Base-by-base conservation (phyloP, 2,888 invertebrate species). In the Eilema sororculum region DNA sequence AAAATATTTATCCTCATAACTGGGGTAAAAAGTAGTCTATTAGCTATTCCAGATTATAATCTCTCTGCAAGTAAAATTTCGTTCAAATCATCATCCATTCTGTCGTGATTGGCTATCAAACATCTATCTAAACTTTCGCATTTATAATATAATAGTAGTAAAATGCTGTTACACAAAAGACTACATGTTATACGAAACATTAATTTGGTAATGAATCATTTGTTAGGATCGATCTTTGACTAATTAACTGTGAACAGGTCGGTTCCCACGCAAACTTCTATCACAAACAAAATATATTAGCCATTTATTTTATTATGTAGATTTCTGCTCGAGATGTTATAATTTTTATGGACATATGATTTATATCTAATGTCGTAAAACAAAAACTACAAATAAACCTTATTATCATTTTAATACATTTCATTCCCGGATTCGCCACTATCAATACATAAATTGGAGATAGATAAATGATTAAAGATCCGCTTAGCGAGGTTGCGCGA, bases 171-270 rank as follows among this genome's bases (percentile, higher is more conserved):
- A 64, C 64, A 30, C 22, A 22, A 30, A 41, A 46, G 66, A 3
- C 52, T 68, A 62, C 41, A 24, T 24, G 25, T 69, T 58, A 58
- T 56, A 28, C 25, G 12, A 65, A 65, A 68, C 20, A 72, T 56
- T 56, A 68, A 28, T 33, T 60, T 65, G 30, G 30, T 59, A 65
- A 77, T 74, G 62, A 71, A 75, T 81, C 76, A 85, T 85, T 84
- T 83, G 76, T 81, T 79, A 79, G 74, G 72, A 73, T 66, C 74
- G 77, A 67, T 74, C 78, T 78, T 74, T 73, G 69, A 73, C 81
- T 80, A 84, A 84, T 83, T 82, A 83, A 78, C 76, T 75, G 73
- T 71, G 74, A 82, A 70, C 70, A 71, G 63, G 59, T 71, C 16
- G 37, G 76, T 81, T 81, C 81, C 82, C 83, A 81, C 79, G 78